phyloP scores from a whole-genome alignment of 2,797 vertebrate species.

The Clangula hyemalis region DNA sequence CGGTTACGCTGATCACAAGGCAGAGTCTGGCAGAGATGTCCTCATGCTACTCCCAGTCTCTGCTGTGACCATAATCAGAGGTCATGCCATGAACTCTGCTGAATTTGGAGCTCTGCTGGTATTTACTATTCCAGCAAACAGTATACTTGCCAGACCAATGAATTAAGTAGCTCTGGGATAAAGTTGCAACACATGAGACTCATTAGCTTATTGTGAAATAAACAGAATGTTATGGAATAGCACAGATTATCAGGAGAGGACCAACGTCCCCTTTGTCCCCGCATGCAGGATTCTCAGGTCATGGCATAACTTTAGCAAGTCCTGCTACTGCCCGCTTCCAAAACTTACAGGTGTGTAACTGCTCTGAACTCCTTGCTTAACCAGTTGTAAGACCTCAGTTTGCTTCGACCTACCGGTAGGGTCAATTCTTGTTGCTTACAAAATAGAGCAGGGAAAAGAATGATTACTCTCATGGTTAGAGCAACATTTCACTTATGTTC shows the following conservation, averaged over 20 bases:
- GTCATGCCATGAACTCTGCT: slow-evolving; percentile 2
- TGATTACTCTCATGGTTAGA: background rate
- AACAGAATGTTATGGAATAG: background rate
- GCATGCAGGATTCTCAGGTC: background rate
- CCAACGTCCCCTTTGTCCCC: background rate
- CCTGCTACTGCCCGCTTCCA: background rate
- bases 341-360: background rate
- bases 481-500: background rate
- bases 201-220: slow-evolving; percentile 33
- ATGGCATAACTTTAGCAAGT: background rate
- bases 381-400: background rate
- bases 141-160: background rate
- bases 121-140: slow-evolving; percentile 21
- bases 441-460: background rate
- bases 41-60: background rate
- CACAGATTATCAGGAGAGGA: slow-evolving; percentile 1
- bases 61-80: background rate
- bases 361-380: background rate
- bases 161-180: slow-evolving; percentile 18
- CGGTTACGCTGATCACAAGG: background rate
- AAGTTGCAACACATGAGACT: slow-evolving; percentile 23
- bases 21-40: background rate
- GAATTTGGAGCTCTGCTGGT: slow-evolving; percentile 2
- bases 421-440: background rate
- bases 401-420: background rate